Evolutionary conservation across 2,888 invertebrate species (phyloP).

Genomic region (Sepioteuthis lessoniana): DNA sequence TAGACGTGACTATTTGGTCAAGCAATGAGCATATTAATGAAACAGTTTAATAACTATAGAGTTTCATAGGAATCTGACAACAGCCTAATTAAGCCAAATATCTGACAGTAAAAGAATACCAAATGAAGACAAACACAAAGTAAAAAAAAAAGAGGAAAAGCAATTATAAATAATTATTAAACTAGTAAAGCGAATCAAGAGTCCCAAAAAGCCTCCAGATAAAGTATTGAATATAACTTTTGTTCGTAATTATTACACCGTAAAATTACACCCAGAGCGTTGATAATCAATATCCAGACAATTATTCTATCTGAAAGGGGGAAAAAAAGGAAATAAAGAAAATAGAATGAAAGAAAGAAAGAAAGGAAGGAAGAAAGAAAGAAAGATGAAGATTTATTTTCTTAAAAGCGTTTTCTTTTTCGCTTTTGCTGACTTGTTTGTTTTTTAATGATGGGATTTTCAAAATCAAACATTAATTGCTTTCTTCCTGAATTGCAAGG

Average conservation of each 20-base stretch:
- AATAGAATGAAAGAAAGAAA: too few relatives aligned
- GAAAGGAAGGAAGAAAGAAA: too few relatives aligned
- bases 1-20: too few relatives aligned
- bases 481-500: slow-evolving; percentile 6
- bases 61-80: not conserved
- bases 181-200: not conserved
- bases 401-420: too few relatives aligned
- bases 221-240: not conserved
- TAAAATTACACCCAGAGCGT: not conserved
- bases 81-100: not conserved
- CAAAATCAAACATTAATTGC: not conserved
- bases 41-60: not conserved
- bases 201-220: not conserved
- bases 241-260: not conserved
- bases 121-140: not conserved
- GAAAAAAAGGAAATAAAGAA: too few relatives aligned
- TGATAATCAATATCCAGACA: slow-evolving; percentile 10
- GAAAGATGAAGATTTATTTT: too few relatives aligned
- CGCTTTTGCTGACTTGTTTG: too few relatives aligned
- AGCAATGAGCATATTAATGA: not conserved
- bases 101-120: not conserved
- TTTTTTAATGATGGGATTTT: too few relatives aligned
- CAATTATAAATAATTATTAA: not conserved
- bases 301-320: not conserved
- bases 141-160: too few relatives aligned